Evolutionary conservation across 1,140 invertebrate genomes (phyloP).

Genomic region (Drosophila grimshawi): DNA sequence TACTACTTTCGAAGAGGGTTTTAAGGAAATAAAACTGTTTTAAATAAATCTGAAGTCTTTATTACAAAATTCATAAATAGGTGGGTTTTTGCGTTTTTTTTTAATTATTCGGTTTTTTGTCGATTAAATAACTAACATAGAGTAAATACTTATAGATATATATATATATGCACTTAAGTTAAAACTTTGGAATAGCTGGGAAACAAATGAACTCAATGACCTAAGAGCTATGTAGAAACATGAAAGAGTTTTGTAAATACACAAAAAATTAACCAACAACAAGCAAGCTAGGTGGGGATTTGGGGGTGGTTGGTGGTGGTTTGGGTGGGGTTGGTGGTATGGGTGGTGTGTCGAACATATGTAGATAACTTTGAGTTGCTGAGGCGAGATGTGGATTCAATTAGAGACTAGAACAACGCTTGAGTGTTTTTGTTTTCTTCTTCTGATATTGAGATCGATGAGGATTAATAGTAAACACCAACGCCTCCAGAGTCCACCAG

Average conservation of each 20-base stretch:
- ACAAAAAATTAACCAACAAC: conserved; percentile 53
- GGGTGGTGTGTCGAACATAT: neutral
- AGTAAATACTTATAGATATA: conserved; percentile 4
- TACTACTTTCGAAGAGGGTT: too few species aligned
- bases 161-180: conserved; percentile 38
- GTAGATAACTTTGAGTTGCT: conserved; percentile 18
- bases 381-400: conserved; percentile 42
- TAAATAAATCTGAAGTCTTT: conserved; percentile 47
- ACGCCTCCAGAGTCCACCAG: conserved; percentile 4
- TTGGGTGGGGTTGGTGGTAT: too few species aligned
- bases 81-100: conserved; percentile 48
- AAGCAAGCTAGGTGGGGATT: conserved; percentile 27
- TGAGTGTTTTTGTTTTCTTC: conserved; percentile 44
- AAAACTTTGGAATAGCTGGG: conserved; percentile 78
- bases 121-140: conserved; percentile 44
- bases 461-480: conserved; percentile 57
- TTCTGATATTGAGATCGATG: conserved; percentile 19
- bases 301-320: neutral
- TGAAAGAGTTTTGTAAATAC: conserved; percentile 34
- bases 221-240: conserved; percentile 59
- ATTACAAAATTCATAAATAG: conserved; percentile 75
- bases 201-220: conserved; percentile 53
- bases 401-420: conserved; percentile 82
- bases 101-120: conserved; percentile 32
- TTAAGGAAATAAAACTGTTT: neutral